Base-by-base conservation (phyloP, 2,797 vertebrate genomes). In the Myoxocephalus aenaeus region DNA sequence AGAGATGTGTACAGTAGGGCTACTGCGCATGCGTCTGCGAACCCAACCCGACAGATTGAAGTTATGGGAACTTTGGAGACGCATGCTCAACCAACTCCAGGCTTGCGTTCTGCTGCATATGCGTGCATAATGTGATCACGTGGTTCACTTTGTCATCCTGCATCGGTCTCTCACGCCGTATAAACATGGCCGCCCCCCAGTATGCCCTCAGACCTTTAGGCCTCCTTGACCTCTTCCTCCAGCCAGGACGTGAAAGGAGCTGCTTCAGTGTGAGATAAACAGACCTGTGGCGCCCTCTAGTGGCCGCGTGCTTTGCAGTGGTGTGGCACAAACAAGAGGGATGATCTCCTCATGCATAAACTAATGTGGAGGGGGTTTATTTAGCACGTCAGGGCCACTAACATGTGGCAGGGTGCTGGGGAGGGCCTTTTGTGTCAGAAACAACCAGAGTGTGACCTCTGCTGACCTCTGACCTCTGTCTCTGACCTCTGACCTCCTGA, bases 31-130 rank as follows among this genome's bases (percentile, higher is more conserved):
- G 96, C 38, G 96, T 96, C 96, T 96, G 97, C 96, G 95, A 96
- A 97, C 96, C 96, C 96, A 96, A 94, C 96, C 94, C 96, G 95
- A 96, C 95, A 97, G 95, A 96, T 95, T 97, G 96, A 96, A 94
- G 38, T 96, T 95, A 96, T 94, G 95, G 95, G 95, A 96, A 97
- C 96, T 96, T 95, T 95, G 32, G 32, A 32, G 32, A 95, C 92
- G 94, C 95, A 93, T 95, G 95, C 94, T 94, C 95, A 95, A 97
- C 97, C 96, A 96, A 96, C 96, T 96, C 94, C 93, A 79, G 20
- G 54, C 3, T 58, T 50, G 2, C 61, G 40, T 46, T 76, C 67
- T 32, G 12, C 94, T 12, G 1, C 27, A 29, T n/a, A n/a, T n/a
- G n/a, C 7, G n/a, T 29, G 27, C 29, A 44, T 7, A 29, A 29